phyloP scores from a whole-genome alignment of 2,888 invertebrate species.

The Lasioglossum lativentre region DNA sequence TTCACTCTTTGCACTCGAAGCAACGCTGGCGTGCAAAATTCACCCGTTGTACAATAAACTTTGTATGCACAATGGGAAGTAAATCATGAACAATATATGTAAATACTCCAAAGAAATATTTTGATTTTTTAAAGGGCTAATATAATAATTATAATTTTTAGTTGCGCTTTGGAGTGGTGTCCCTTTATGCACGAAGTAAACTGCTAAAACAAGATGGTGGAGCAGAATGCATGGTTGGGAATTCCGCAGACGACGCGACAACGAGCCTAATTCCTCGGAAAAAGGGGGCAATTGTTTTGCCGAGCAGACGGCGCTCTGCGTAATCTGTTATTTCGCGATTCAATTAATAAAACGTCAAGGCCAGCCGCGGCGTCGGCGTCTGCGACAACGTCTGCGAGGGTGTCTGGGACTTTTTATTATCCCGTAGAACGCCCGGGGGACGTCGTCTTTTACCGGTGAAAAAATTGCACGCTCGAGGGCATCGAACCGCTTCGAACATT shows the following conservation, averaged over 20 bases:
- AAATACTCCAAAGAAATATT: too few species aligned
- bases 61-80: too few species aligned
- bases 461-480: neutral
- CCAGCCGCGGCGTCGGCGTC: constrained; percentile 20
- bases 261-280: neutral
- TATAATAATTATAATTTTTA: too few species aligned
- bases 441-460: neutral
- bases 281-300: neutral
- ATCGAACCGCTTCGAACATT: constrained; percentile 31
- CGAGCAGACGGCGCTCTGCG: neutral
- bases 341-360: constrained; percentile 58
- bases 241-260: neutral
- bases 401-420: neutral
- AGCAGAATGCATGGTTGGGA: neutral
- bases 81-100: too few species aligned
- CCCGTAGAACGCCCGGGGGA: neutral
- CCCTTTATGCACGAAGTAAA: too few species aligned
- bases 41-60: too few species aligned
- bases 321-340: constrained; percentile 42
- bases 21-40: too few species aligned
- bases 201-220: too few species aligned
- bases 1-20: too few species aligned
- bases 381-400: neutral
- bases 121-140: too few species aligned
- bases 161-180: too few species aligned